Percentiles rank a stretch among this genome's conserved stretches.
Conservation (phyloP, 2,113 vertebrate genomes). For the Catharus bicknelli region DNA sequence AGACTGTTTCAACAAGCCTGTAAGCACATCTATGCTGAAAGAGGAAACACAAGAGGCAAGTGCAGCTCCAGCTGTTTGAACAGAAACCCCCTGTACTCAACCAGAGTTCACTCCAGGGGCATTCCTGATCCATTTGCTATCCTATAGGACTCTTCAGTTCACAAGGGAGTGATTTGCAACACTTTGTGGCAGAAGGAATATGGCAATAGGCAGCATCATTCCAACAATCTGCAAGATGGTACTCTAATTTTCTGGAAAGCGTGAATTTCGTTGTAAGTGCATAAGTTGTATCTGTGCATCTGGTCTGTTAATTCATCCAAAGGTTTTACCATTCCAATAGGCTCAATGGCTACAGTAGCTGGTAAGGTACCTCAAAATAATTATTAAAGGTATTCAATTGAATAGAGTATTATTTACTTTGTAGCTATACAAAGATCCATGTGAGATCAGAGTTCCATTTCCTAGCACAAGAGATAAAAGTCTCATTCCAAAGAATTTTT, state of each 20-base stretch:
- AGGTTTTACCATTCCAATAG: background rate
- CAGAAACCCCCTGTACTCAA: background rate
- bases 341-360: background rate
- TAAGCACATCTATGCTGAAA: background rate
- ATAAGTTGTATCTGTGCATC: slow-evolving; percentile 12
- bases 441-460: background rate
- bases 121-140: background rate
- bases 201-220: slow-evolving; percentile 9
- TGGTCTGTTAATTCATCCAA: slow-evolving; percentile 48
- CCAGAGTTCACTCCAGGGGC: background rate
- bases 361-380: background rate
- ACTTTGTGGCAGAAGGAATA: slow-evolving; percentile 34
- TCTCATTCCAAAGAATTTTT: background rate
- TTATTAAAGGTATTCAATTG: background rate
- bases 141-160: slow-evolving; percentile 4
- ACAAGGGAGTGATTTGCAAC: background rate
- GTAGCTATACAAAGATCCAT: background rate
- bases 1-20: background rate
- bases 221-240: slow-evolving; percentile 51
- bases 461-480: background rate
- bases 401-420: background rate
- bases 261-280: background rate
- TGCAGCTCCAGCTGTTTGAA: background rate
- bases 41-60: background rate
- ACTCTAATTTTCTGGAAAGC: slow-evolving; percentile 32